Percentiles rank a stretch among this genome's conserved stretches.
phyloP scores from a whole-genome alignment of 2,113 vertebrate species.

The Nycticebus coucang region DNA sequence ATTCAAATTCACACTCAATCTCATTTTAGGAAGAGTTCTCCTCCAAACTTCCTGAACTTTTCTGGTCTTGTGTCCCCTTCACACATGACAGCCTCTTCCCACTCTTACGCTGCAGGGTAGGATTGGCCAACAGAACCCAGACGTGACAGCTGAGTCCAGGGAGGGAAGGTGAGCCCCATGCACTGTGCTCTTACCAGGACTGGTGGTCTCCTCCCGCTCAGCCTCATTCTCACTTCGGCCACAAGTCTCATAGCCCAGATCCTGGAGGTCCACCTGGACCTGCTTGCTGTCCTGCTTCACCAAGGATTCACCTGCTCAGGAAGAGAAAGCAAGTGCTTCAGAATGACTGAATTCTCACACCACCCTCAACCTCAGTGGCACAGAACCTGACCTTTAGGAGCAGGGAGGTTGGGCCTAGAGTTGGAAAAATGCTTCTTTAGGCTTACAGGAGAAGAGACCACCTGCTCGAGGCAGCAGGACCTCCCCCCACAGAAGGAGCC shows the following conservation, averaged over 20 bases:
- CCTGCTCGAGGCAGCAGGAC: not conserved
- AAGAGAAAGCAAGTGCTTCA: not conserved
- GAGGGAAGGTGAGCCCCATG: not conserved
- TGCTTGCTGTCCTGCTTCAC: constrained; percentile 92
- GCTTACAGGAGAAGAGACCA: not conserved
- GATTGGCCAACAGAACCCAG: not conserved
- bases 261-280: constrained; percentile 95
- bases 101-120: not conserved
- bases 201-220: constrained; percentile 93
- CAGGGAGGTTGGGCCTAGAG: not conserved
- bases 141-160: not conserved
- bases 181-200: constrained; percentile 87
- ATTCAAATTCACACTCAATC: not conserved
- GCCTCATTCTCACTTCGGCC: constrained; percentile 96
- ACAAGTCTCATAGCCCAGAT: constrained; percentile 96
- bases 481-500: not conserved
- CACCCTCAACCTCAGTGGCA: not conserved
- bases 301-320: constrained; percentile 85
- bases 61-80: not conserved
- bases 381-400: not conserved
- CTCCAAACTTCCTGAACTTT: not conserved
- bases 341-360: not conserved
- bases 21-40: not conserved
- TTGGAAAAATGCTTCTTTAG: not conserved
- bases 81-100: not conserved